These are phyloP conservation scores for Mormoops blainvillei DNA, from an alignment of 2,113 vertebrate genomes.

Conservation along the genomic window DNA sequence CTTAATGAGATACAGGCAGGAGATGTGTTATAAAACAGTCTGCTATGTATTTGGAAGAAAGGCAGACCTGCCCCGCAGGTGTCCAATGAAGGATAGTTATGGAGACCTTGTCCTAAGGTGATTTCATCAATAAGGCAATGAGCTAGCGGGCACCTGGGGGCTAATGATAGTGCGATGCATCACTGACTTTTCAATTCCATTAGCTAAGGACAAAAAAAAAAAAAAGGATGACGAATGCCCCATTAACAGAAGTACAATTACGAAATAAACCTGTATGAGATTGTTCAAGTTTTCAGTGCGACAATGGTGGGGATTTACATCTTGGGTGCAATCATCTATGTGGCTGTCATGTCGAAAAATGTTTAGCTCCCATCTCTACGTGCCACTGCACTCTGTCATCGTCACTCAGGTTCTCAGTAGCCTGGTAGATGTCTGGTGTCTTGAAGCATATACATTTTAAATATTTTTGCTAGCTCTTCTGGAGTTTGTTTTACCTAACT, in stretches of 20 bases:
- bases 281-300: neutral
- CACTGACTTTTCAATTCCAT: conserved; percentile 38
- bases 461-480: neutral
- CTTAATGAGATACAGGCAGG: neutral
- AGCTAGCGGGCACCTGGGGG: neutral
- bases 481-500: neutral
- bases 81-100: neutral
- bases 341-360: neutral
- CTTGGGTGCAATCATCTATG: neutral
- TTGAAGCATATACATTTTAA: neutral
- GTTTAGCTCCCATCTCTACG: neutral
- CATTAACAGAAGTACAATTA: conserved; percentile 23
- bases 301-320: neutral
- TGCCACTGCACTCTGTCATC: neutral
- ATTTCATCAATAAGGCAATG: conserved; percentile 50
- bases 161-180: conserved; percentile 22
- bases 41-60: neutral
- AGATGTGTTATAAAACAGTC: neutral
- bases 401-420: neutral
- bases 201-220: conserved; percentile 8
- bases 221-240: neutral
- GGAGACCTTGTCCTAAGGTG: neutral
- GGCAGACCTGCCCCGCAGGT: neutral
- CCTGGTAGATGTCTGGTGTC: neutral
- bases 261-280: neutral